Conservation (phyloP, 2,797 vertebrate species). For the Cuculus canorus region DNA sequence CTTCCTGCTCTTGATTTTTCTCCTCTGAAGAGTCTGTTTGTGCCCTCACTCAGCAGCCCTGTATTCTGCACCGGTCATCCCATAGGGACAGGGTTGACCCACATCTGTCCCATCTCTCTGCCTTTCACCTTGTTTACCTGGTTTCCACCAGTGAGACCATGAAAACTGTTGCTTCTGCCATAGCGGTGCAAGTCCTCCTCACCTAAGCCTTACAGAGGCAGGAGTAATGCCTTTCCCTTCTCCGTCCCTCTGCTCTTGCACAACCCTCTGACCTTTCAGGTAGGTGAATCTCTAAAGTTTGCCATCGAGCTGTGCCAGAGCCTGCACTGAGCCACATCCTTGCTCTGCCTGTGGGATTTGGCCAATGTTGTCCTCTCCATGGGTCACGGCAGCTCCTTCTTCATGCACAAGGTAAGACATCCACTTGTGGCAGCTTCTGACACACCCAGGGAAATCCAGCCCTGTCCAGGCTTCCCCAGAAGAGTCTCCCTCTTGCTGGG, state of each 20-base stretch:
- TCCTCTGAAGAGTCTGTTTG: background rate
- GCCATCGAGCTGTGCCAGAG: fast-evolving
- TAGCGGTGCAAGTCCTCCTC: background rate
- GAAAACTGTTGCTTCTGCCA: background rate
- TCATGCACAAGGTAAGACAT: background rate
- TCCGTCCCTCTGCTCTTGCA: background rate
- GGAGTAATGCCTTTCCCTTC: background rate
- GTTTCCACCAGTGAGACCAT: background rate
- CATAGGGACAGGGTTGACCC: background rate
- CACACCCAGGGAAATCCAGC: background rate
- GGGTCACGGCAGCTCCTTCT: background rate
- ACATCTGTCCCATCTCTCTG: background rate
- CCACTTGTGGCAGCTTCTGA: background rate
- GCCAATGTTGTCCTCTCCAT: background rate
- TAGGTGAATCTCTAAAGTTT: background rate
- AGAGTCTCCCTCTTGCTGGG: background rate
- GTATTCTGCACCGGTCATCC: background rate
- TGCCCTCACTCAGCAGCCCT: background rate
- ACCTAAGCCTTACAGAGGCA: background rate
- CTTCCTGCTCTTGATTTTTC: background rate
- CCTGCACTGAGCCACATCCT: background rate
- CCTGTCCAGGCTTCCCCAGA: background rate
- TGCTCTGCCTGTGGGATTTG: background rate
- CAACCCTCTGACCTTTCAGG: background rate
- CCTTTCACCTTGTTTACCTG: background rate